Conservation (phyloP, 2,797 vertebrate genomes). For the Remorina albescens region DNA sequence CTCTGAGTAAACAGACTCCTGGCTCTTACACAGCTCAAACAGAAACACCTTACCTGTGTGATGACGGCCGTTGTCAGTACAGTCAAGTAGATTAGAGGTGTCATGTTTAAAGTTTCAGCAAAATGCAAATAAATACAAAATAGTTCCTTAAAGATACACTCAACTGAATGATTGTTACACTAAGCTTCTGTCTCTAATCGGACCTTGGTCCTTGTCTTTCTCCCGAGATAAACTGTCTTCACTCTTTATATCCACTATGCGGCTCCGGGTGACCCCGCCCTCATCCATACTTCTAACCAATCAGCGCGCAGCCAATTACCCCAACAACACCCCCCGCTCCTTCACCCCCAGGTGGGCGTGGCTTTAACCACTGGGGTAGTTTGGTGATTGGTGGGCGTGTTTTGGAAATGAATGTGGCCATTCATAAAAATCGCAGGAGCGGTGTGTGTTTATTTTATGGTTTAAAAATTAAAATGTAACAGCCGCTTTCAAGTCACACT, state of each 20-base stretch:
- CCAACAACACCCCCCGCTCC: too few species aligned
- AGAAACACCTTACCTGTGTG: slow-evolving; percentile 71
- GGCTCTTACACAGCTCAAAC: too few species aligned
- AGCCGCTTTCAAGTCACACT: slow-evolving; percentile 74
- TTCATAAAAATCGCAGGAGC: slow-evolving; percentile 79
- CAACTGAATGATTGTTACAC: slow-evolving; percentile 1
- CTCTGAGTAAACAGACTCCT: neutral
- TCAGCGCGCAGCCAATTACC: slow-evolving; percentile 46
- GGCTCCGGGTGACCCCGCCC: slow-evolving; percentile 50
- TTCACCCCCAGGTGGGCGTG: too few species aligned
- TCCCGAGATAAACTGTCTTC: slow-evolving; percentile 1
- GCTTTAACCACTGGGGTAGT: slow-evolving; percentile 9
- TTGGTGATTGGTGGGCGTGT: slow-evolving; percentile 65
- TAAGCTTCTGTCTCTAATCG: neutral
- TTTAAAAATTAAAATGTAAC: slow-evolving; percentile 73
- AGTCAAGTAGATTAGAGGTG: slow-evolving; percentile 60
- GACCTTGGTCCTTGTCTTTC: slow-evolving; percentile 31
- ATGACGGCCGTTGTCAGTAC: slow-evolving; percentile 73
- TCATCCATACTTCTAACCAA: slow-evolving; percentile 57
- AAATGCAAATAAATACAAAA: slow-evolving; percentile 27
- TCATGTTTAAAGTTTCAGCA: slow-evolving; percentile 59
- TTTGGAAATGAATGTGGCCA: slow-evolving; percentile 79
- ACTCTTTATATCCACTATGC: slow-evolving; percentile 62
- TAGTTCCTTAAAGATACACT: slow-evolving; percentile 3
- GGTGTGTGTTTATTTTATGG: slow-evolving; percentile 76